Evolutionary conservation across 2,888 invertebrate species (phyloP).

Genomic region (Beris morrisii): DNA sequence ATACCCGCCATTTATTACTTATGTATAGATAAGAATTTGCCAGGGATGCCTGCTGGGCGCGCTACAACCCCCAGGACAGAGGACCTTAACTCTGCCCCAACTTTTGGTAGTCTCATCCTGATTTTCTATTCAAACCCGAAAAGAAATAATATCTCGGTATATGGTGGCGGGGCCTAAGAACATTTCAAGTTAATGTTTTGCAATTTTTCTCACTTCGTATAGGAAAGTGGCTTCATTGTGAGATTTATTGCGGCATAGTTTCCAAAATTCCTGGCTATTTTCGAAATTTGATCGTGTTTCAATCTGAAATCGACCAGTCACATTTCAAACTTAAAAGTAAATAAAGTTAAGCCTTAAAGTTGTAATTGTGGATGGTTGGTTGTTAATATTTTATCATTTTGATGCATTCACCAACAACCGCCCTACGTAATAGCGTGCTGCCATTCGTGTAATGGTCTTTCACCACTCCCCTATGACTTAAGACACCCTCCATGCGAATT

Average conservation of each 20-base stretch:
- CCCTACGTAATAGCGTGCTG: no score
- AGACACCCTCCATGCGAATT: slow-evolving; percentile 27
- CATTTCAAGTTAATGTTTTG: slow-evolving; percentile 25
- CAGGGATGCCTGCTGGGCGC: slow-evolving; percentile 1
- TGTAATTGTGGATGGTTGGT: no score
- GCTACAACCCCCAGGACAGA: not conserved
- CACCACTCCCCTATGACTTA: slow-evolving; percentile 1
- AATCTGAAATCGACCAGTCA: no score
- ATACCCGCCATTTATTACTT: slow-evolving; percentile 37
- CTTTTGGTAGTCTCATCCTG: slow-evolving; percentile 1
- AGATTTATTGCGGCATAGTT: slow-evolving; percentile 27
- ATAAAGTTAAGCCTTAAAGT: no score
- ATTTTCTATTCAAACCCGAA: slow-evolving; percentile 22
- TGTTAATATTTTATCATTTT: no score
- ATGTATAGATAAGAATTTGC: slow-evolving; percentile 36
- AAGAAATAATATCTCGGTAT: slow-evolving; percentile 5
- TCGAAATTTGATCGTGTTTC: slow-evolving; percentile 5
- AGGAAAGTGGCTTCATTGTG: slow-evolving; percentile 19
- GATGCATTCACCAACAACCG: no score
- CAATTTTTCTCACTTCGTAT: slow-evolving; percentile 28
- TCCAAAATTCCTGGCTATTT: slow-evolving; percentile 5
- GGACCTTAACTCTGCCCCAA: not conserved
- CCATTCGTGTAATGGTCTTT: slow-evolving; percentile 3
- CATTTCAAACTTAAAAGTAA: no score
- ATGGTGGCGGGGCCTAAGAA: slow-evolving; percentile 6